Conservation (phyloP, 23 tunicate species). For the Trididemnum clinides region DNA sequence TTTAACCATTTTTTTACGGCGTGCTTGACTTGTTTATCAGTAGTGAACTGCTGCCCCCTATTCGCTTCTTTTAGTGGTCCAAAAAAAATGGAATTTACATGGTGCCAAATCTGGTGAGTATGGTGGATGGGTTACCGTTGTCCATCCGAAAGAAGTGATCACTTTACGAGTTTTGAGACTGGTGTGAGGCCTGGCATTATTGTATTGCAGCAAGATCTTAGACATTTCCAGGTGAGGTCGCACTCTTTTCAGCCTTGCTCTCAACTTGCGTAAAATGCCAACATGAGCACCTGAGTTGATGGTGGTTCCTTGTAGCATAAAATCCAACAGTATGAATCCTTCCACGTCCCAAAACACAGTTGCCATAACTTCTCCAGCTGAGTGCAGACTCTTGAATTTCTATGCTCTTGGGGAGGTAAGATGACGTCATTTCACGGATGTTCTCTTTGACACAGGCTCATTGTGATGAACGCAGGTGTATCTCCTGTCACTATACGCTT, state of each 20-base stretch:
- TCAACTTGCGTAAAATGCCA: neutral
- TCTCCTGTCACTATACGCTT: slow-evolving; percentile 13
- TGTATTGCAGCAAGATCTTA: neutral
- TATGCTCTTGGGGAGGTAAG: neutral
- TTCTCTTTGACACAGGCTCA: neutral
- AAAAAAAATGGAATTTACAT: neutral
- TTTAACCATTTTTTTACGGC: slow-evolving; percentile 5
- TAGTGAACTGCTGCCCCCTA: neutral
- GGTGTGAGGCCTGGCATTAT: slow-evolving; percentile 1
- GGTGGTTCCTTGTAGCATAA: slow-evolving; percentile 13
- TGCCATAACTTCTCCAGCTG: slow-evolving; percentile 1
- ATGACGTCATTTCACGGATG: neutral
- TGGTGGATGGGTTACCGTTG: neutral
- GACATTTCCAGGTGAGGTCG: slow-evolving; percentile 14
- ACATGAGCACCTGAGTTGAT: neutral
- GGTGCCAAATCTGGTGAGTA: slow-evolving; percentile 14
- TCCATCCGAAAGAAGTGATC: slow-evolving; percentile 15
- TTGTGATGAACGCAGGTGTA: neutral
- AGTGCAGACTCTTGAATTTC: neutral
- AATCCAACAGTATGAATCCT: slow-evolving; percentile 12
- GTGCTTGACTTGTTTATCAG: neutral
- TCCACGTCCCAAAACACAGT: slow-evolving; percentile 9
- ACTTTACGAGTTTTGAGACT: neutral
- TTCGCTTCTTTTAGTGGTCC: slow-evolving; percentile 12
- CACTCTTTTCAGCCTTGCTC: neutral